Evolutionary conservation across 1,140 invertebrate genomes (phyloP), one percentile per base, ranked within the genome.

Genomic region (Ditylenchus dipsaci): DNA sequence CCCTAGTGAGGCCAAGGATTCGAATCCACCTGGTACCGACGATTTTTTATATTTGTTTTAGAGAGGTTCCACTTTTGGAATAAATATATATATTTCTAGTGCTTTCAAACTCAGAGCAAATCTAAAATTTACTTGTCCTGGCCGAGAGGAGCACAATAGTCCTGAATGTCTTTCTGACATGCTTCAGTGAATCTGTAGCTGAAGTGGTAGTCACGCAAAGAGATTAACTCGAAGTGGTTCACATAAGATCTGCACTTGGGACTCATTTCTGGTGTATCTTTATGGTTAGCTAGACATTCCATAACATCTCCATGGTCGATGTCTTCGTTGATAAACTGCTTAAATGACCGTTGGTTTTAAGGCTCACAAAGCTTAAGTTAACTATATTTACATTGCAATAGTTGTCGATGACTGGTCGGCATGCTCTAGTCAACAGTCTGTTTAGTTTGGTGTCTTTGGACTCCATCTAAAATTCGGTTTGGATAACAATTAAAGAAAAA

Each of bases 181-280:
- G 92, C 90, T 81, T 93, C 89, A 85, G 95, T 95, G 83, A 98
- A 97, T 83, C 93, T 93, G 76, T 90, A 91, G 23, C 90, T 93
- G 83, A 97, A 97, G 79, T 89, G 89, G 83, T 93, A 95, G 85
- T 94, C 91, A 84, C 95, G 93, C 67, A 97, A 84, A 8, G 91
- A 90, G 59, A 95, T 90, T 72, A 88, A 75, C 78, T 88, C 88
- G 74, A 87, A 88, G 86, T 97, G 94, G 84, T 97, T 93, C 29
- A 98, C 90, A 67, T 92, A 92, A 27, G 90, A 90, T 72, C 89
- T 87, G 85, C 95, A 98, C 83, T 95, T 93, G 3, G 79, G 89
- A 86, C 63, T 84, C 84, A 87, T 87, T 45, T 86, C 84, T 3
- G 88, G 87, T 76, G 93, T 89, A 84, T 93, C 92, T 86, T 97